Percentiles rank a stretch among this genome's conserved stretches.
These are phyloP conservation scores for Acanthis flammea DNA, from an alignment of 2,797 vertebrate species.

Conservation along the genomic window DNA sequence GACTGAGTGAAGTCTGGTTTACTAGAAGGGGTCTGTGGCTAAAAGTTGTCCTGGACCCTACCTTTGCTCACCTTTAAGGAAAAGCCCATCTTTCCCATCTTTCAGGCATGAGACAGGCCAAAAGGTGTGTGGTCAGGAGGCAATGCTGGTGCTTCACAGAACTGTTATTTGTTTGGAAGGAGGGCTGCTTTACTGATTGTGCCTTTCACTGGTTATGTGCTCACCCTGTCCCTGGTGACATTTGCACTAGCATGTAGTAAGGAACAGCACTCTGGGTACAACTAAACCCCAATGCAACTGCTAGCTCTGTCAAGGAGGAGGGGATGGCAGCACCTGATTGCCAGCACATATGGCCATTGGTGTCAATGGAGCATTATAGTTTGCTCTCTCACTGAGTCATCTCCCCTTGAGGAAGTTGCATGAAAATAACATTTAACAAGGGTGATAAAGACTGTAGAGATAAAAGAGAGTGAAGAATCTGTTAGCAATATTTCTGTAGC, in stretches of 20 bases:
- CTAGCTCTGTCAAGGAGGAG: background rate
- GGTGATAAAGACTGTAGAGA: background rate
- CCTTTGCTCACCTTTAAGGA: background rate
- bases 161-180: background rate
- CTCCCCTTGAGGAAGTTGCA: conserved; percentile 16
- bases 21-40: background rate
- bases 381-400: conserved; percentile 29
- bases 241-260: background rate
- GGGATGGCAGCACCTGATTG: background rate
- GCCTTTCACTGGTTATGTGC: background rate
- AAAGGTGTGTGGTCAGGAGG: background rate
- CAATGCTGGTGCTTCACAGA: background rate
- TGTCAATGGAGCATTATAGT: background rate
- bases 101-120: background rate
- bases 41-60: background rate
- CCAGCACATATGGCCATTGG: background rate
- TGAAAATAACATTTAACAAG: conserved; percentile 42
- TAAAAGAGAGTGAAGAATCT: conserved; percentile 24
- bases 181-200: background rate
- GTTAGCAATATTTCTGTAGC: conserved; percentile 31
- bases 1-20: background rate
- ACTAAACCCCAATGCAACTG: background rate
- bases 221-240: background rate
- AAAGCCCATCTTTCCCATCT: background rate
- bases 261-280: background rate